phyloP scores from a whole-genome alignment of 2,797 vertebrate genomes.

The Phalanger gymnotis region DNA sequence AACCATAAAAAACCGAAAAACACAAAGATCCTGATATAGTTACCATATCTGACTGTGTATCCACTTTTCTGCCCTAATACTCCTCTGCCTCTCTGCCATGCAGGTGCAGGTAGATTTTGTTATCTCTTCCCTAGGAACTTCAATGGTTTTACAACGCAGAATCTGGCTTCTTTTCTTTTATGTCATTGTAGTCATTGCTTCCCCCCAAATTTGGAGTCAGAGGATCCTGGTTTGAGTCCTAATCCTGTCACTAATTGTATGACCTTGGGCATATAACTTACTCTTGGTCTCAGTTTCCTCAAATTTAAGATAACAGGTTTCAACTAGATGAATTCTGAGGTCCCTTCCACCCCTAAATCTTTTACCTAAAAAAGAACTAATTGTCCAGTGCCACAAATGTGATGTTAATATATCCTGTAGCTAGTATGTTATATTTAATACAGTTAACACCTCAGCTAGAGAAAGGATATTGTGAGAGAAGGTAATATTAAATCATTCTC shows the following conservation, averaged over 20 bases:
- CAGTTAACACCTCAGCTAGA: conserved; percentile 19
- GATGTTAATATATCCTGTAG: conserved; percentile 23
- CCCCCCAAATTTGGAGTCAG: too few relatives aligned
- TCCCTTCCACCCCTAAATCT: background rate
- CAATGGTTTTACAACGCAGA: background rate
- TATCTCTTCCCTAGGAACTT: background rate
- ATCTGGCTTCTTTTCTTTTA: background rate
- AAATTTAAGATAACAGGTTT: background rate
- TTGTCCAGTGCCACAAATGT: conserved; percentile 46
- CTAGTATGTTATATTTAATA: background rate
- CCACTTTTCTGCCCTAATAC: background rate
- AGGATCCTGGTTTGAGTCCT: background rate
- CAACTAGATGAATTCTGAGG: background rate
- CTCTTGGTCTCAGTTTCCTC: background rate
- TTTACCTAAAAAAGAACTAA: background rate
- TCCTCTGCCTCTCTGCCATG: background rate
- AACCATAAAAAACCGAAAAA: background rate
- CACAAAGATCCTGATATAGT: background rate
- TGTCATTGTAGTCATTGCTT: background rate
- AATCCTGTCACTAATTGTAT: background rate
- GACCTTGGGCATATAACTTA: background rate
- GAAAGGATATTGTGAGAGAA: background rate
- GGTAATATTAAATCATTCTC: conserved; percentile 29
- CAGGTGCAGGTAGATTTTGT: background rate
- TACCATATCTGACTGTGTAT: background rate